Evolutionary conservation across 92 coral and sea anemone species (phyloP).

Genomic region (Zoanthus solanderi): DNA sequence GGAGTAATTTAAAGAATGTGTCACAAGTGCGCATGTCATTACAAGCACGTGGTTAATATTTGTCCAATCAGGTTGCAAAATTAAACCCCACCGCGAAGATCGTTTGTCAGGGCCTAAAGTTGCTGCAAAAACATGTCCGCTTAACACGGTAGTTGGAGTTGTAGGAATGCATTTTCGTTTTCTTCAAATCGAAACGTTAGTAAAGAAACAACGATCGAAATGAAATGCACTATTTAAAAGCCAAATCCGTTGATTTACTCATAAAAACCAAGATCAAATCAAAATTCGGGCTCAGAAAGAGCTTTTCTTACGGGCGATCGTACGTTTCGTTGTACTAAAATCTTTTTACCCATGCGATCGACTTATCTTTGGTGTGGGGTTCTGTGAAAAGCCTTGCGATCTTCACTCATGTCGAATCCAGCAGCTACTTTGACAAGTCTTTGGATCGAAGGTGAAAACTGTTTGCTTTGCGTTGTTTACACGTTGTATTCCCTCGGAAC

Average conservation of each 20-base stretch:
- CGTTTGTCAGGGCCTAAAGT: conserved; percentile 97
- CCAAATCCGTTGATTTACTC: background rate
- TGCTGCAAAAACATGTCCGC: conserved; percentile 99
- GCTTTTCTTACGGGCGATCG: conserved; percentile 19
- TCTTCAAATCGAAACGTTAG: conserved; percentile 44
- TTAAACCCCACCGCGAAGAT: conserved; percentile 99
- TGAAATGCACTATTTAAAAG: conserved; percentile 22
- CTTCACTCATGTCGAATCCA: conserved; percentile 90
- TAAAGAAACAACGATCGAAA: conserved; percentile 19
- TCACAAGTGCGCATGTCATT: conserved; percentile 73
- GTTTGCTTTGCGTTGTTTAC: conserved; percentile 47
- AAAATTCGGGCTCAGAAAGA: conserved; percentile 13
- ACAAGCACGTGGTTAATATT: conserved; percentile 91
- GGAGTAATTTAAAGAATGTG: conserved; percentile 86
- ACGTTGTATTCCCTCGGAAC: conserved; percentile 51
- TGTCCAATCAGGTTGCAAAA: conserved; percentile 98
- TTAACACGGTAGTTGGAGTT: conserved; percentile 67
- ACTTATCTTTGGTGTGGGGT: conserved; percentile 57
- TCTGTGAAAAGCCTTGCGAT: conserved; percentile 53
- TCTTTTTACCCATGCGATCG: conserved; percentile 84
- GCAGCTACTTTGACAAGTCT: conserved; percentile 88
- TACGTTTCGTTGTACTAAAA: conserved; percentile 61
- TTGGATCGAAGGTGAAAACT: conserved; percentile 90
- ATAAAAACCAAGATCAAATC: conserved; percentile 29
- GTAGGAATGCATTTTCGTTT: conserved; percentile 44